phyloP scores from a whole-genome alignment of 2,797 vertebrate genomes.

The Darevskia nairensis region DNA sequence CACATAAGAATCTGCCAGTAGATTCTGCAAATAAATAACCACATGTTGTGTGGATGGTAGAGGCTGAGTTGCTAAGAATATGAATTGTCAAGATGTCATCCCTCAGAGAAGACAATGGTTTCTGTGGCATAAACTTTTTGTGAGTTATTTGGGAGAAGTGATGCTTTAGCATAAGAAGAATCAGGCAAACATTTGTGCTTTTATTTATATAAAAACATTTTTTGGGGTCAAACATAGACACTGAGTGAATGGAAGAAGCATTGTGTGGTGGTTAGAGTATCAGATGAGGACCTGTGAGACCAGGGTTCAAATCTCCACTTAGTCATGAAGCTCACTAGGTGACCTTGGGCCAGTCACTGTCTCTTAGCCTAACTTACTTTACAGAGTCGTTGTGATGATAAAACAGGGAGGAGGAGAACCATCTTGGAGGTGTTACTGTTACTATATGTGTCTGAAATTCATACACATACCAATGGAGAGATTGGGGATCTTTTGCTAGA shows the following conservation, averaged over 20 bases:
- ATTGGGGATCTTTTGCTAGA: too few species aligned
- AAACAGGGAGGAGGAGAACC: too few species aligned
- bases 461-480: too few species aligned
- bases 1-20: slow-evolving; percentile 24
- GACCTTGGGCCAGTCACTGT: too few species aligned
- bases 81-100: background rate
- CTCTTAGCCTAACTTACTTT: too few species aligned
- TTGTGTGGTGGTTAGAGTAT: too few species aligned
- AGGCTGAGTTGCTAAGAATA: slow-evolving; percentile 37
- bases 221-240: background rate
- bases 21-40: slow-evolving; percentile 25
- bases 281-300: too few species aligned
- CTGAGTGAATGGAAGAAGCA: background rate
- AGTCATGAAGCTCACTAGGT: too few species aligned
- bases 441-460: too few species aligned
- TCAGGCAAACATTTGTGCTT: background rate
- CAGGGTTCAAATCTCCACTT: too few species aligned
- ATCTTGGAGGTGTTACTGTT: too few species aligned
- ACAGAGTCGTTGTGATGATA: too few species aligned
- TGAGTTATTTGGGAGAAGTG: background rate
- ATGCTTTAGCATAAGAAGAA: background rate
- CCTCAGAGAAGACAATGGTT: slow-evolving; percentile 32
- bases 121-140: background rate
- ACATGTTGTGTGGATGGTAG: slow-evolving; percentile 47
- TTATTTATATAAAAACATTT: background rate